Percentiles rank a stretch among this genome's conserved stretches.
phyloP scores from a whole-genome alignment of 2,113 vertebrate species.

The Leptobrachium ailaonicum region DNA sequence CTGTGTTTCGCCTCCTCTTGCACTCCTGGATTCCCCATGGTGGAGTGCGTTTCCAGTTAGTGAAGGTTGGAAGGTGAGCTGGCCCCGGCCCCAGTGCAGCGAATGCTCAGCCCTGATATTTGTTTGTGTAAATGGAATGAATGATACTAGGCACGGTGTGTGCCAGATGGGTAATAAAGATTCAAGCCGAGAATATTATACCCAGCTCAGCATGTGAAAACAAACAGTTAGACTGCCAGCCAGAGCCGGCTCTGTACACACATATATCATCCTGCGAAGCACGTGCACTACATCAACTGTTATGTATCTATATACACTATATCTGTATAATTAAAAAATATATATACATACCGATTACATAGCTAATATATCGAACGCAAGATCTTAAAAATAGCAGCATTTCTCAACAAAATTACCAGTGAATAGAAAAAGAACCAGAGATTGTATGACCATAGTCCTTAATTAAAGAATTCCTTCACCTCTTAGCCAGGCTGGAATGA shows the following conservation, averaged over 20 bases:
- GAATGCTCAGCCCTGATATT: slow-evolving; percentile 45
- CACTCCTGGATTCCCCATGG: background rate
- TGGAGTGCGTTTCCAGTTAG: background rate
- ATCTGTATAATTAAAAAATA: no score
- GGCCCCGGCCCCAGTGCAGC: slow-evolving; percentile 19
- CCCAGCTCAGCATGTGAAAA: slow-evolving; percentile 50
- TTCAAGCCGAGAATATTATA: slow-evolving; percentile 61
- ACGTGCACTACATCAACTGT: background rate
- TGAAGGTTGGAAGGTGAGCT: slow-evolving; percentile 47
- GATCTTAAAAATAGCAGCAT: no score
- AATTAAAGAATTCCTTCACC: no score
- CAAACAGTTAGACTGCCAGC: slow-evolving; percentile 50
- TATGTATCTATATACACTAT: no score
- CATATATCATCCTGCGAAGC: slow-evolving; percentile 43
- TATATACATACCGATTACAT: no score
- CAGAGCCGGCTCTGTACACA: slow-evolving; percentile 44
- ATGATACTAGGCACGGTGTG: slow-evolving; percentile 54
- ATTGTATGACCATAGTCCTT: no score
- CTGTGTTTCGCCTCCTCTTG: background rate
- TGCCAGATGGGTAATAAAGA: slow-evolving; percentile 66
- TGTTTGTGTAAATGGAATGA: slow-evolving; percentile 65
- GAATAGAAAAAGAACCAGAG: no score
- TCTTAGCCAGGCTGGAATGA: no score
- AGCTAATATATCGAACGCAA: no score
- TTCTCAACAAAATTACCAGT: no score